Percentiles rank a stretch among this genome's conserved stretches.
Conservation (phyloP, 2,113 vertebrate species). For the Ictalurus furcatus region DNA sequence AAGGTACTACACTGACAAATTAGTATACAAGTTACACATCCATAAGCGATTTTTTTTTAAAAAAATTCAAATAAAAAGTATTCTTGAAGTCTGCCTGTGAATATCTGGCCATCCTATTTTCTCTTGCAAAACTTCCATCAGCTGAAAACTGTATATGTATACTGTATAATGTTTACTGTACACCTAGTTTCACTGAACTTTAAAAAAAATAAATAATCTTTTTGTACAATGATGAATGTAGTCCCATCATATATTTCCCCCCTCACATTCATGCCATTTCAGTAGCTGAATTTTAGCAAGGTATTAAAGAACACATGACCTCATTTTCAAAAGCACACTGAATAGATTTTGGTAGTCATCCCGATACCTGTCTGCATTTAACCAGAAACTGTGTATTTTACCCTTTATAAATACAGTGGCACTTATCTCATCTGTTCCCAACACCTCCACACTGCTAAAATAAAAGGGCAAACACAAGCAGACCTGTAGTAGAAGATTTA, state of each 20-base stretch:
- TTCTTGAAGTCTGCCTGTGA: background rate
- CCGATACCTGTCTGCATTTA: constrained; percentile 45
- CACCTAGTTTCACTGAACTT: background rate
- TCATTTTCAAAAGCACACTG: constrained; percentile 42
- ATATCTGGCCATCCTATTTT: background rate
- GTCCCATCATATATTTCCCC: background rate
- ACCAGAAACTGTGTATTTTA: constrained; percentile 41
- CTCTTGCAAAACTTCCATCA: background rate
- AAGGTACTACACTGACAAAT: background rate
- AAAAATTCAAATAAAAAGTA: background rate
- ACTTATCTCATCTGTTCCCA: constrained; percentile 48
- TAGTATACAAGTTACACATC: background rate
- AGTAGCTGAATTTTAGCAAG: constrained; percentile 8
- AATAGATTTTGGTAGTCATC: constrained; percentile 22
- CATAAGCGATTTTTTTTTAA: background rate
- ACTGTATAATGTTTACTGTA: background rate
- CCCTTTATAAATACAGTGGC: constrained; percentile 16
- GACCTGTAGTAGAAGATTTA: background rate
- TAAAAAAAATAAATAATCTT: background rate
- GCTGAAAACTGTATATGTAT: background rate
- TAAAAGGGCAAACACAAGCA: background rate
- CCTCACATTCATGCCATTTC: background rate
- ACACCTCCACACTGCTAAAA: background rate
- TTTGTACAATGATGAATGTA: background rate
- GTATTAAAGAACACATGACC: constrained; percentile 29